These are phyloP conservation scores for Notodonta ziczac DNA, from an alignment of 2,888 invertebrate genomes.

Conservation along the genomic window DNA sequence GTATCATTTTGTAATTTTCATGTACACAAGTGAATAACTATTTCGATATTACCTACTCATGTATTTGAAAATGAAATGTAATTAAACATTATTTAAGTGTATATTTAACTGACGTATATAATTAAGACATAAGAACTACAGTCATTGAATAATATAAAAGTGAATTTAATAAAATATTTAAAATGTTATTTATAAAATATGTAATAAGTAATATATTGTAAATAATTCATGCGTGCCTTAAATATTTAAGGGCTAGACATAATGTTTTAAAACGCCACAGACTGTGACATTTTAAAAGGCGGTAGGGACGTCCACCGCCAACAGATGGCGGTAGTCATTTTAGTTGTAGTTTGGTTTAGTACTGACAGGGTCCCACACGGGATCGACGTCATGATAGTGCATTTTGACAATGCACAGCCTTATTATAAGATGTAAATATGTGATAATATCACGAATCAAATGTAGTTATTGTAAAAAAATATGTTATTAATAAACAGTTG, in stretches of 20 bases:
- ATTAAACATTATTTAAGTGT: too few relatives aligned
- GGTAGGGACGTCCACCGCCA: slow-evolving; percentile 8
- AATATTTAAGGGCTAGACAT: slow-evolving; percentile 3
- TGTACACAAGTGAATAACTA: too few relatives aligned
- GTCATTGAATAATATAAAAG: neutral
- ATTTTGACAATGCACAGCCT: slow-evolving; percentile 22
- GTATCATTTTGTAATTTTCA: too few relatives aligned
- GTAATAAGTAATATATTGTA: slow-evolving; percentile 12
- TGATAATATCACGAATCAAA: slow-evolving; percentile 30
- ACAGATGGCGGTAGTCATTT: slow-evolving; percentile 23
- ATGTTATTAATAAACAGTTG: slow-evolving; percentile 24
- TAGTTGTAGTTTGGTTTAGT: slow-evolving; percentile 7
- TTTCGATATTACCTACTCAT: too few relatives aligned
- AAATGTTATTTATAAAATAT: neutral
- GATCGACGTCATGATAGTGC: slow-evolving; percentile 20
- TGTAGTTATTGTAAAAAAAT: slow-evolving; percentile 10
- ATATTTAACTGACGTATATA: too few relatives aligned
- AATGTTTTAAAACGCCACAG: slow-evolving; percentile 13
- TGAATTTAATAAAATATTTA: neutral
- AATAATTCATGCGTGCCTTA: slow-evolving; percentile 11
- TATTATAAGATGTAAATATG: slow-evolving; percentile 38
- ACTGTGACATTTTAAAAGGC: slow-evolving; percentile 4
- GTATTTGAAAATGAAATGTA: too few relatives aligned
- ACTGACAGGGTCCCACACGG: slow-evolving; percentile 15
- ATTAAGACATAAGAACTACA: too few relatives aligned